Evolutionary conservation across 2,888 invertebrate species (phyloP).

Genomic region (Drosophila sordidula): DNA sequence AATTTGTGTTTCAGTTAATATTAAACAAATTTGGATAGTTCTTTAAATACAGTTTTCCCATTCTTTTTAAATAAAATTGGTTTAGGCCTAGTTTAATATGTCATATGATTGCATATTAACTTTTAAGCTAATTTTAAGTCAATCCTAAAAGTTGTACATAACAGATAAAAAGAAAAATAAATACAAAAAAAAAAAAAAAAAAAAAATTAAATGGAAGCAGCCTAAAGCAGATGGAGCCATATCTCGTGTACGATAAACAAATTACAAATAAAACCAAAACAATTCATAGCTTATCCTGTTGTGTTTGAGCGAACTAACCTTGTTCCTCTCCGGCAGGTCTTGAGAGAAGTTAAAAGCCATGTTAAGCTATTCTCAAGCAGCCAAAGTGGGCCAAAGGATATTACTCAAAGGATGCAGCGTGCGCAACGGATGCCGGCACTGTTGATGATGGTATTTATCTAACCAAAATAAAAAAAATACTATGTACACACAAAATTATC

Average conservation of each 20-base stretch:
- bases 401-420: conserved; percentile 58
- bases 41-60: not conserved
- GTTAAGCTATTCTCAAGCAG: conserved; percentile 80
- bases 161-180: conserved; percentile 14
- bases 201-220: conserved; percentile 35
- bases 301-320: conserved; percentile 86
- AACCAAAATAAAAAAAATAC: conserved; percentile 75
- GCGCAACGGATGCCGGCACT: conserved; percentile 58
- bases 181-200: conserved; percentile 12
- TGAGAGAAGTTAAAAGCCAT: conserved; percentile 82
- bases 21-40: not conserved
- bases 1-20: conserved; percentile 2
- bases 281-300: conserved; percentile 84
- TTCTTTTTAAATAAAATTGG: conserved; percentile 13
- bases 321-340: conserved; percentile 86
- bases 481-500: conserved; percentile 82
- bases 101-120: conserved; percentile 32
- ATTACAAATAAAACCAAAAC: conserved; percentile 51
- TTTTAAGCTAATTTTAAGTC: conserved; percentile 59
- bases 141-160: conserved; percentile 36
- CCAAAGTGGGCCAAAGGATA: conserved; percentile 55
- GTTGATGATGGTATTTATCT: conserved; percentile 84
- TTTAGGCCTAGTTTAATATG: conserved; percentile 21
- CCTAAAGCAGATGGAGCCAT: conserved; percentile 31
- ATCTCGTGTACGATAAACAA: conserved; percentile 46